These are phyloP conservation scores for Muntiacus reevesi DNA, from an alignment of 2,113 vertebrate species.

Conservation along the genomic window DNA sequence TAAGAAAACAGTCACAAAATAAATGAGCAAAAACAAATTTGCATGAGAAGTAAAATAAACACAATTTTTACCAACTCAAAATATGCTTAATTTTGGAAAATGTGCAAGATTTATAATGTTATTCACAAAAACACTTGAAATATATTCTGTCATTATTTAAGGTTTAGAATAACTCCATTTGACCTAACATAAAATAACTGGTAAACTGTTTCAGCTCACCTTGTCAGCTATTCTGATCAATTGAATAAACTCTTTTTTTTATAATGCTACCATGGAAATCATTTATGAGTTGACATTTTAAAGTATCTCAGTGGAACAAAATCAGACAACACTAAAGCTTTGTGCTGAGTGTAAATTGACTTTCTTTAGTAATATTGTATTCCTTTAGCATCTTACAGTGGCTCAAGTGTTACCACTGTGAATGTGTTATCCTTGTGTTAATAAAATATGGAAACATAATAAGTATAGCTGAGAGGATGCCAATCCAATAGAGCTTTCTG, in stretches of 20 bases:
- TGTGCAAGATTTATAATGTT: background rate
- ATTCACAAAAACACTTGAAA: background rate
- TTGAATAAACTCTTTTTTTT: background rate
- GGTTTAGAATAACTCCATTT: slow-evolving; percentile 15
- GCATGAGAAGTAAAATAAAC: background rate
- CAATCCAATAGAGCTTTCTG: background rate
- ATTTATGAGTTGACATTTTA: background rate
- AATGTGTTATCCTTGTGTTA: background rate
- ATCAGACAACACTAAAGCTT: background rate
- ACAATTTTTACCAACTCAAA: background rate
- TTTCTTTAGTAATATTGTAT: background rate
- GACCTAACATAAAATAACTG: slow-evolving; percentile 12
- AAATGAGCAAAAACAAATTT: background rate
- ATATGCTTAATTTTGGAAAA: slow-evolving; percentile 25
- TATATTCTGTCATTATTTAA: background rate
- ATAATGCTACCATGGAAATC: background rate
- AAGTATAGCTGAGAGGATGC: background rate
- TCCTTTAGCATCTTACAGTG: background rate
- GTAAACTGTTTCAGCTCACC: background rate
- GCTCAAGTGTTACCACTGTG: background rate
- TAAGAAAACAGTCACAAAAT: background rate
- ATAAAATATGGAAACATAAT: background rate
- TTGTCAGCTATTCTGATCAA: background rate
- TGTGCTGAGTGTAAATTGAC: background rate
- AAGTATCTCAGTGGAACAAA: background rate